These are phyloP conservation scores for Dasypogon diadema DNA, from an alignment of 2,888 invertebrate species.

Conservation along the genomic window DNA sequence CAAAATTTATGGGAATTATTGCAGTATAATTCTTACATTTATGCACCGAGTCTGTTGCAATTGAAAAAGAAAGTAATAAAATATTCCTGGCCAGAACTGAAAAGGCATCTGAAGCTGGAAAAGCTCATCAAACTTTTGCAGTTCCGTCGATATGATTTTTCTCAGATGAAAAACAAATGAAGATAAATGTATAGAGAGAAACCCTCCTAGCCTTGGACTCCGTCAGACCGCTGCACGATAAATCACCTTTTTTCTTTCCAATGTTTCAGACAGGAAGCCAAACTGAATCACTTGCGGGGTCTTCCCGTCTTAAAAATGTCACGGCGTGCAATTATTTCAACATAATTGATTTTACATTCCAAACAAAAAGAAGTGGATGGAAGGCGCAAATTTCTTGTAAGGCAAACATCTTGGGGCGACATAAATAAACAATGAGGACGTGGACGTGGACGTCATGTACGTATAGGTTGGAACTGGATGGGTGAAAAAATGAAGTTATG, in stretches of 20 bases:
- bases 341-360: constrained; percentile 43
- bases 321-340: constrained; percentile 39
- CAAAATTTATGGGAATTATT: too few relatives aligned
- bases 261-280: constrained; percentile 29
- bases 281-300: constrained; percentile 28
- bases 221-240: constrained; percentile 16
- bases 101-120: too few relatives aligned
- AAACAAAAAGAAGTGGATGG: constrained; percentile 29
- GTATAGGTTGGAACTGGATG: not conserved
- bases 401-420: constrained; percentile 28
- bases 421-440: constrained; percentile 39
- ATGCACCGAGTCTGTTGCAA: too few relatives aligned
- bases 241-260: constrained; percentile 35
- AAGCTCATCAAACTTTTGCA: constrained; percentile 40
- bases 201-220: not conserved
- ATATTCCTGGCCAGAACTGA: too few relatives aligned
- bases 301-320: constrained; percentile 38
- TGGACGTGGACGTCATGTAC: constrained; percentile 11
- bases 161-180: constrained; percentile 30
- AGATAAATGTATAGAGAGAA: constrained; percentile 37
- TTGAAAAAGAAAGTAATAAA: too few relatives aligned
- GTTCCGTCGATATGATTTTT: constrained; percentile 28
- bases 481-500: constrained; percentile 11
- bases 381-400: constrained; percentile 43
- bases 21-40: too few relatives aligned